A percentile compares a stretch with the other conserved stretches of the same genome.
phyloP scores from a whole-genome alignment of 2,888 invertebrate genomes.

The Sclerodermus sp. region DNA sequence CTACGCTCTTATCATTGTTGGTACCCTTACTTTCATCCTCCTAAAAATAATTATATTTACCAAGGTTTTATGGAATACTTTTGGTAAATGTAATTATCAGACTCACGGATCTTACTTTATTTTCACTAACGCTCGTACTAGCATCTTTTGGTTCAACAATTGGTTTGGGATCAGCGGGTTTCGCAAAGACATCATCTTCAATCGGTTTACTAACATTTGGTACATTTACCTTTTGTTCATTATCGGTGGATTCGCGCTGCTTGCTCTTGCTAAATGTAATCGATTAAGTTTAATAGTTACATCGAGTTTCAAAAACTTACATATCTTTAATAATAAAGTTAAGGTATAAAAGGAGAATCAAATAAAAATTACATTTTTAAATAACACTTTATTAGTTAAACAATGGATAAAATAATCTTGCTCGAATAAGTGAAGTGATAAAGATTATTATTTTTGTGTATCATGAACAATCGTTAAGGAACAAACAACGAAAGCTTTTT shows the following conservation, averaged over 20 bases:
- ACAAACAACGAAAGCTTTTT: background rate
- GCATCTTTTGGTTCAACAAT: slow-evolving; percentile 31
- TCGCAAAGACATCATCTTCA: slow-evolving; percentile 46
- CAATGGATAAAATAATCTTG: background rate
- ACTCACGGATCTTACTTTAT: slow-evolving; percentile 42
- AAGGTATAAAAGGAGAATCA: no score
- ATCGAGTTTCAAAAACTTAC: no score
- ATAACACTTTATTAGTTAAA: no score
- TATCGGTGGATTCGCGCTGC: slow-evolving; percentile 38
- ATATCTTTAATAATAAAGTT: no score
- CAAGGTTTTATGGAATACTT: background rate
- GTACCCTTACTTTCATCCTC: slow-evolving; percentile 53
- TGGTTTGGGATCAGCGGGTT: slow-evolving; percentile 47
- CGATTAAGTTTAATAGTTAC: background rate
- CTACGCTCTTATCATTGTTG: slow-evolving; percentile 52
- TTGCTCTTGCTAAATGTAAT: slow-evolving; percentile 41
- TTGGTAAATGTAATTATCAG: slow-evolving; percentile 1
- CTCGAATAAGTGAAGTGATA: background rate
- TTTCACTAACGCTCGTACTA: slow-evolving; percentile 32
- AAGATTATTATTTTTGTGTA: background rate
- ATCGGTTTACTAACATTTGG: slow-evolving; percentile 26
- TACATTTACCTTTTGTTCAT: slow-evolving; percentile 35
- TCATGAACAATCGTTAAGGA: background rate
- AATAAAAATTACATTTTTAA: no score
- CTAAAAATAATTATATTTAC: slow-evolving; percentile 39